Evolutionary conservation across 2,113 vertebrate genomes (phyloP), one percentile per base, ranked within the genome.

Genomic region (Dicentrarchus labrax): DNA sequence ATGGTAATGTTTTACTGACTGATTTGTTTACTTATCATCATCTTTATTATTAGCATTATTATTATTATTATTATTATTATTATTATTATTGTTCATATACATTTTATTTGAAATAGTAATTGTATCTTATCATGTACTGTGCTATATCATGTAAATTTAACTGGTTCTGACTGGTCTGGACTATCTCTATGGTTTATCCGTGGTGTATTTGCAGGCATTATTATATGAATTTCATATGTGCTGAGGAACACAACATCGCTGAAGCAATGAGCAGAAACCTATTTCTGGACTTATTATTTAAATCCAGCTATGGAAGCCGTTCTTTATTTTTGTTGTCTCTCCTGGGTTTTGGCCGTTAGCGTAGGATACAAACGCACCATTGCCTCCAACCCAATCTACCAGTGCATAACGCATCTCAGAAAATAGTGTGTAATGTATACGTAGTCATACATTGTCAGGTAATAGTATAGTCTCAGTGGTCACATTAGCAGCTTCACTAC

Each of bases 401-500:
- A 79, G 39, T 80, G 72, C 72, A 78, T 80, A 64, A 75, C 39
- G 30, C 60, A 74, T 91, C 79, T 72, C 81, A 85, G 85, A 59
- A 76, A 86, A 84, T 12, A 72, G 47, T 74, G 72, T 64, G 47
- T 77, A 87, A 85, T 83, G 75, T 88, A 83, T 77, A 85, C 6
- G 22, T 41, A 57, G 51, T 76, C 53, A 70, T 73, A 62, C 81
- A 74, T 56, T 76, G 82, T 72, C 50, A 41, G 65, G 89, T 89
- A 93, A 87, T 86, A 50, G 50, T 53, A 30, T 41, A 68, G 82
- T 90, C 88, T 93, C 91, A 83, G 41, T 64, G 87, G 90, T 89
- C 84, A 80, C 72, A 87, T 93, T 91, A 86, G 77, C 84, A 71
- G 84, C 87, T 76, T 78, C 86, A 86, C 88, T 88, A 85, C 83